phyloP scores from a whole-genome alignment of 2,113 vertebrate species.

The Macquaria australasica region DNA sequence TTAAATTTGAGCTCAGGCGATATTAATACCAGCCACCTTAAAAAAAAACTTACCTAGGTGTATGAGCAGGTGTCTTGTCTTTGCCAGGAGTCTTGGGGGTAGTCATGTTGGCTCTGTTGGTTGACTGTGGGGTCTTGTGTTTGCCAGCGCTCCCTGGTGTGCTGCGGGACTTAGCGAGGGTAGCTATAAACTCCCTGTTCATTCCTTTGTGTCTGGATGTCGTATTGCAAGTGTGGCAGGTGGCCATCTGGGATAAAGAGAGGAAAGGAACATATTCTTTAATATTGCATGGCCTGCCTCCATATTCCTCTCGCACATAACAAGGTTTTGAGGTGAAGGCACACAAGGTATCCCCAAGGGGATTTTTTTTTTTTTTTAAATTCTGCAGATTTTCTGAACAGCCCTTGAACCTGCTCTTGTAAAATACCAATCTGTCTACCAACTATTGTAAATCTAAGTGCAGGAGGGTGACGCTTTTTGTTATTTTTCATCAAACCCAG shows the following conservation, averaged over 20 bases:
- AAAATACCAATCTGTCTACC: neutral
- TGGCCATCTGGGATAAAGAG: conserved; percentile 85
- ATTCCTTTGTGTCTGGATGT: conserved; percentile 86
- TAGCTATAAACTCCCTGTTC: conserved; percentile 84
- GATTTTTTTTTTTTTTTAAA: too few relatives aligned
- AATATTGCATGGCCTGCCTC: conserved; percentile 43
- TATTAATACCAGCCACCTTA: conserved; percentile 28
- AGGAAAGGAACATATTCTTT: conserved; percentile 48
- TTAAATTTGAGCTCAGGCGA: conserved; percentile 9
- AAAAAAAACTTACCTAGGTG: conserved; percentile 69
- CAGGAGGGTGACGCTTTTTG: conserved; percentile 13
- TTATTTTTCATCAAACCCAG: conserved; percentile 23
- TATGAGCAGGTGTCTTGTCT: conserved; percentile 65
- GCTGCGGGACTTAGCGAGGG: conserved; percentile 62
- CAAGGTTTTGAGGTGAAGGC: conserved; percentile 29
- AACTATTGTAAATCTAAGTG: conserved; percentile 4
- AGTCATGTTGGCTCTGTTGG: conserved; percentile 57
- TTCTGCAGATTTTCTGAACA: conserved; percentile 13
- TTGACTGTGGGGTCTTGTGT: conserved; percentile 74
- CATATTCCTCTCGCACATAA: conserved; percentile 25
- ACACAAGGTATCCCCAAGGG: neutral
- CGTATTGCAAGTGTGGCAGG: conserved; percentile 91
- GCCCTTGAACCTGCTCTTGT: neutral
- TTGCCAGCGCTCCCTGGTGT: conserved; percentile 72
- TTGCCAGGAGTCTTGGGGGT: conserved; percentile 67